Percentiles rank a stretch among this genome's conserved stretches.
Evolutionary conservation across 1,140 invertebrate genomes (phyloP).

Genomic region (Micrasema longulum): DNA sequence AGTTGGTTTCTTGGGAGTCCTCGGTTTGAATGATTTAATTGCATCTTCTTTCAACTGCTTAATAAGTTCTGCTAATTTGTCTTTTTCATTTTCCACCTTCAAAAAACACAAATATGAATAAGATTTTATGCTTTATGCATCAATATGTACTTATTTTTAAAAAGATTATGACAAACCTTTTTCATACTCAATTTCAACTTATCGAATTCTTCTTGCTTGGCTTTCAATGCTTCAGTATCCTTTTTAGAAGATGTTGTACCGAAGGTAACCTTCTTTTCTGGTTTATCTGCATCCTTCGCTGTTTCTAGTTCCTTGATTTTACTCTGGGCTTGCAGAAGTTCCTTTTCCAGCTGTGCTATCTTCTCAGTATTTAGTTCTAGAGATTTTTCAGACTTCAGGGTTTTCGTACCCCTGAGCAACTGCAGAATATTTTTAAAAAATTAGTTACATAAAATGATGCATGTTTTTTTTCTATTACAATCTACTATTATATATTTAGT

Average conservation of each 20-base stretch:
- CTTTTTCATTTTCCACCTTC: constrained; percentile 71
- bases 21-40: constrained; percentile 73
- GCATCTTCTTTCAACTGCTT: constrained; percentile 73
- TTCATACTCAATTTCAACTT: constrained; percentile 64
- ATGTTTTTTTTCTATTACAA: too few relatives aligned
- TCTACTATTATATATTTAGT: too few relatives aligned
- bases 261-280: constrained; percentile 66
- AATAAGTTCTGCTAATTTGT: constrained; percentile 70
- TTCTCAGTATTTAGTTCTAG: constrained; percentile 72
- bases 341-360: constrained; percentile 73
- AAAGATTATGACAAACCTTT: constrained; percentile 61
- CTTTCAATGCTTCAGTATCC: constrained; percentile 68
- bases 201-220: constrained; percentile 68
- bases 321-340: constrained; percentile 71
- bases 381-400: constrained; percentile 66
- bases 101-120: constrained; percentile 47
- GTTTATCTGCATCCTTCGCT: constrained; percentile 67
- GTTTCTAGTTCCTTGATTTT: constrained; percentile 73
- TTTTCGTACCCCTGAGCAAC: constrained; percentile 68
- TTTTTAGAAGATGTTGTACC: constrained; percentile 64
- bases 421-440: constrained; percentile 52
- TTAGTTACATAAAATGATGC: too few relatives aligned
- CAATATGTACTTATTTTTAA: too few relatives aligned
- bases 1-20: constrained; percentile 75
- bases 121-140: too few relatives aligned